These are phyloP conservation scores for Hypotaenidia okinawae DNA, from an alignment of 2,797 vertebrate species.

Conservation along the genomic window DNA sequence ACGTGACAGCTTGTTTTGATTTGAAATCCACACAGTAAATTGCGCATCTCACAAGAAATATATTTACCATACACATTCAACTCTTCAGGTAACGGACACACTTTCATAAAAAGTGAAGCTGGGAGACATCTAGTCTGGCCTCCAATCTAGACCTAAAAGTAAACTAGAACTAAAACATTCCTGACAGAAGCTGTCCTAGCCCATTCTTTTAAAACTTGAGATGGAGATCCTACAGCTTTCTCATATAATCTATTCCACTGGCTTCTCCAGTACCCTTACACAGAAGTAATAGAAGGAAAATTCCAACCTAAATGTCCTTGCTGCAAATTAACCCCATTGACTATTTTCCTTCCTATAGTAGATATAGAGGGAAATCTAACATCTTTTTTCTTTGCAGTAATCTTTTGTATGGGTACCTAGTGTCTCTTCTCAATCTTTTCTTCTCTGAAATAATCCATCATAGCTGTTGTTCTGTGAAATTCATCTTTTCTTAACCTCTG, in stretches of 20 bases:
- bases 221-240: not conserved
- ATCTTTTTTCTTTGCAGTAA: not conserved
- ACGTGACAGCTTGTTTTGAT: not conserved
- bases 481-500: not conserved
- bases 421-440: not conserved
- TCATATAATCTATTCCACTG: not conserved
- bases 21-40: not conserved
- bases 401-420: not conserved
- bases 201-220: not conserved
- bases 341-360: not conserved
- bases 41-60: not conserved
- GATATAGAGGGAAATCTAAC: not conserved
- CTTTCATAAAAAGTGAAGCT: not conserved
- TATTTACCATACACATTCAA: not conserved
- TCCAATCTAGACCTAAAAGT: conserved; percentile 7
- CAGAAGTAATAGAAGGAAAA: not conserved
- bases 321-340: not conserved
- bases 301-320: not conserved
- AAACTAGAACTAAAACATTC: not conserved
- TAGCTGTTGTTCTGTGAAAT: not conserved
- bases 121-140: not conserved
- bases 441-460: not conserved
- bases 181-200: not conserved
- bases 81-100: not conserved
- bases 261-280: not conserved